A percentile compares a stretch with the other conserved stretches of the same genome.
These are phyloP conservation scores for Antheraea pernyi DNA, from an alignment of 1,140 invertebrate species.

Conservation along the genomic window DNA sequence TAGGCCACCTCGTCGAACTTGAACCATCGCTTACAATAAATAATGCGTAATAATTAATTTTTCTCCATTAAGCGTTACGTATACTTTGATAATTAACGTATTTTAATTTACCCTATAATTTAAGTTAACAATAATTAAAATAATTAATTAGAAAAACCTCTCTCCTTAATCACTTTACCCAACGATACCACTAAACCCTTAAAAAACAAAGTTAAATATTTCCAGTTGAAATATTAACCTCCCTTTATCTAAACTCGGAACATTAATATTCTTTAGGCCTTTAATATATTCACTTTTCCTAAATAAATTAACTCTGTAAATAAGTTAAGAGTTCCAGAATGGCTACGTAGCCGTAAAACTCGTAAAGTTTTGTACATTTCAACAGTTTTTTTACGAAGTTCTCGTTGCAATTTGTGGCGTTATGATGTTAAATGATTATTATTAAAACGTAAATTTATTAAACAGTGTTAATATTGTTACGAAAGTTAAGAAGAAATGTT, in stretches of 20 bases:
- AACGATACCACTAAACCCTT: background rate
- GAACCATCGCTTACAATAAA: too few species aligned
- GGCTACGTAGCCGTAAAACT: slow-evolving; percentile 21
- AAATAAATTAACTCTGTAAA: slow-evolving; percentile 62
- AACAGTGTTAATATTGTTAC: too few species aligned
- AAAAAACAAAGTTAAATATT: slow-evolving; percentile 25
- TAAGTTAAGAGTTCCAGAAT: slow-evolving; percentile 33
- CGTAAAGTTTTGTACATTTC: slow-evolving; percentile 20
- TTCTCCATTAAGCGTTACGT: too few species aligned
- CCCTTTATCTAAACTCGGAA: slow-evolving; percentile 41
- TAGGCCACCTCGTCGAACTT: too few species aligned
- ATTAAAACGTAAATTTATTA: background rate
- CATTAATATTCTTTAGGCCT: slow-evolving; percentile 56
- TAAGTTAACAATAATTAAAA: too few species aligned
- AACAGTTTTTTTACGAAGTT: slow-evolving; percentile 27
- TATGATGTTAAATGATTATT: slow-evolving; percentile 20
- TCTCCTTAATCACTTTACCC: slow-evolving; percentile 6
- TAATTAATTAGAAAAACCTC: slow-evolving; percentile 5
- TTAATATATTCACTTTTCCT: slow-evolving; percentile 54
- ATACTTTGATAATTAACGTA: too few species aligned
- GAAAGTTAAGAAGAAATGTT: too few species aligned
- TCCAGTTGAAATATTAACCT: slow-evolving; percentile 41
- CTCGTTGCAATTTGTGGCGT: slow-evolving; percentile 25
- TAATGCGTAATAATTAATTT: too few species aligned
- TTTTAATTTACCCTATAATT: too few species aligned